Percentiles rank a stretch among this genome's conserved stretches.
phyloP scores from a whole-genome alignment of 2,888 invertebrate species.

The Trissoscelio sp. region DNA sequence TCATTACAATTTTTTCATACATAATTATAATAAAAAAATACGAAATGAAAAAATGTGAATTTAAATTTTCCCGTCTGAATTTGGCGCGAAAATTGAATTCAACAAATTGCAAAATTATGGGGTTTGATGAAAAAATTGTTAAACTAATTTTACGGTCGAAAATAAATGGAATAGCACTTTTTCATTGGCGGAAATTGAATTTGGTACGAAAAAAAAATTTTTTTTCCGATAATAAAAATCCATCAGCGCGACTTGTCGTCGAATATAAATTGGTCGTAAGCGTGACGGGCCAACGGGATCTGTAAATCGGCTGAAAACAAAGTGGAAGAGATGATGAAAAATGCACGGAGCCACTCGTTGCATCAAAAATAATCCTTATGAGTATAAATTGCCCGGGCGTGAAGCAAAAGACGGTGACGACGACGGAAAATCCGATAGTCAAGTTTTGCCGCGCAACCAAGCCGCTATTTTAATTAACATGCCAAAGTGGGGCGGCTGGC shows the following conservation, averaged over 20 bases:
- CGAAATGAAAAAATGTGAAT: too few species aligned
- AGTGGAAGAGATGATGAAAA: conserved; percentile 2
- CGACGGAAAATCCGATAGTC: conserved; percentile 10
- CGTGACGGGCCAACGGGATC: background rate
- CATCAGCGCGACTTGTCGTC: background rate
- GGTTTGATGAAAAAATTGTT: too few species aligned
- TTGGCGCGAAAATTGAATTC: too few species aligned
- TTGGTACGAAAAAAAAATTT: background rate
- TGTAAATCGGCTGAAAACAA: conserved; percentile 20
- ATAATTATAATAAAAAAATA: too few species aligned
- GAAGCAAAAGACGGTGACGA: background rate
- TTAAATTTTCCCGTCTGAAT: too few species aligned
- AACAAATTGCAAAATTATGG: too few species aligned
- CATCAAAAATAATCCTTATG: conserved; percentile 8
- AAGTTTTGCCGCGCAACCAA: conserved; percentile 20
- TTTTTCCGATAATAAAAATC: conserved; percentile 4
- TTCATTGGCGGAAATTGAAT: background rate
- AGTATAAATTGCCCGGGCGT: conserved; percentile 7
- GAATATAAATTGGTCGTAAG: conserved; percentile 13
- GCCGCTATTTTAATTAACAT: conserved; percentile 65
- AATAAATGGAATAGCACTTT: too few species aligned
- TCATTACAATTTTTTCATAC: too few species aligned
- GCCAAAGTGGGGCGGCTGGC: conserved; percentile 27
- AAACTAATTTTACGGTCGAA: too few species aligned
- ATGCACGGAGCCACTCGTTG: conserved; percentile 11